These are phyloP conservation scores for Teleogryllus oceanicus DNA, from an alignment of 2,888 invertebrate genomes.

Conservation along the genomic window DNA sequence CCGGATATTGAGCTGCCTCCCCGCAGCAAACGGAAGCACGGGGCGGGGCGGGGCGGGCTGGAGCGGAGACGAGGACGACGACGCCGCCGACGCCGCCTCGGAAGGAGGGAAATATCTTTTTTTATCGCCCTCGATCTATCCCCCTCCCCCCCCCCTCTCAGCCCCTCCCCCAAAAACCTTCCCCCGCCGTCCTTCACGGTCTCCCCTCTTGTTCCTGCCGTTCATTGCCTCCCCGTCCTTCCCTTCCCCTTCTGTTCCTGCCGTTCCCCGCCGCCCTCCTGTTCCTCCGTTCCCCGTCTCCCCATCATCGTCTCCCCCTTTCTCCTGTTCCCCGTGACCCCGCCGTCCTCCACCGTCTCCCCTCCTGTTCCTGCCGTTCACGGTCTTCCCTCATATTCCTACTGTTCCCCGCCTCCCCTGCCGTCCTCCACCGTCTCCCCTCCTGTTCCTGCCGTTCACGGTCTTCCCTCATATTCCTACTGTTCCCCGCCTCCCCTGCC, in stretches of 20 bases:
- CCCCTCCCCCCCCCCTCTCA: too few relatives aligned
- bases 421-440: background rate
- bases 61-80: background rate
- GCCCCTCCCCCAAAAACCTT: too few relatives aligned
- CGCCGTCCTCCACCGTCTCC: background rate
- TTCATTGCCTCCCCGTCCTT: too few relatives aligned
- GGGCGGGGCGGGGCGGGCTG: background rate
- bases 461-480: too few relatives aligned
- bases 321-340: background rate
- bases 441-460: too few relatives aligned
- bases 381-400: background rate
- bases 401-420: background rate
- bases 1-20: conserved; percentile 12
- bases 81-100: too few relatives aligned
- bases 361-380: background rate
- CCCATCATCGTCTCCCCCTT: too few relatives aligned
- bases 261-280: too few relatives aligned
- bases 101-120: background rate
- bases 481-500: background rate
- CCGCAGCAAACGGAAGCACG: background rate
- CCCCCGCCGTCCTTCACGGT: background rate
- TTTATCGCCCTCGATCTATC: conserved; percentile 18
- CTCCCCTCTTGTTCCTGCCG: too few relatives aligned
- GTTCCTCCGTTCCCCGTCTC: too few relatives aligned
- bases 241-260: too few relatives aligned